phyloP scores from a whole-genome alignment of 1,140 invertebrate species.

The Archegozetes longisetosus region DNA sequence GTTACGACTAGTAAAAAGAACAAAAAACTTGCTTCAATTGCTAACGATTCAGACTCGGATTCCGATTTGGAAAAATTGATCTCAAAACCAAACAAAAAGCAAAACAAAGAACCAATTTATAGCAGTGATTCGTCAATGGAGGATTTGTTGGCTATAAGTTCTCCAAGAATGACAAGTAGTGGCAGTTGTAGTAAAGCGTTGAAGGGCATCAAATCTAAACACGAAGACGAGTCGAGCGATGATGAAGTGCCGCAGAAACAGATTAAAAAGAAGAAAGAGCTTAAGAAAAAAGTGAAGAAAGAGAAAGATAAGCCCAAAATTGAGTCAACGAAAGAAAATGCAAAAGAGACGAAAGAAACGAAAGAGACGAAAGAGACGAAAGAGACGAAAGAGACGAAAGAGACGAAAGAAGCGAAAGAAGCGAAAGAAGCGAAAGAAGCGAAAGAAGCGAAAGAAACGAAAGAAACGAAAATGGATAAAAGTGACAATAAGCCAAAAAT shows the following conservation, averaged over 20 bases:
- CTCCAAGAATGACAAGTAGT: background rate
- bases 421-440: conserved; percentile 2
- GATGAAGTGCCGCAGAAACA: conserved; percentile 13
- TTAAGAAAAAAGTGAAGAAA: conserved; percentile 26
- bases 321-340: background rate
- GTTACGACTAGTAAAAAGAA: conserved; percentile 1
- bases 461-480: conserved; percentile 27
- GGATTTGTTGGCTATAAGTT: too few species aligned
- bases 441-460: conserved; percentile 10
- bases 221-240: conserved; percentile 6
- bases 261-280: conserved; percentile 28
- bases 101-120: background rate
- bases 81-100: background rate
- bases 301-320: conserved; percentile 23
- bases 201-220: conserved; percentile 5
- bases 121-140: too few species aligned
- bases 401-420: conserved; percentile 6
- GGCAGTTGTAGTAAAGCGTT: background rate
- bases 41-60: background rate
- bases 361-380: background rate
- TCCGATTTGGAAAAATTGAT: background rate
- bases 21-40: background rate
- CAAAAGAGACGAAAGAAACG: background rate
- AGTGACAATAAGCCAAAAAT: conserved; percentile 40
- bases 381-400: background rate